phyloP scores from a whole-genome alignment of 2,888 invertebrate species.

The Ephialtes manifestator region DNA sequence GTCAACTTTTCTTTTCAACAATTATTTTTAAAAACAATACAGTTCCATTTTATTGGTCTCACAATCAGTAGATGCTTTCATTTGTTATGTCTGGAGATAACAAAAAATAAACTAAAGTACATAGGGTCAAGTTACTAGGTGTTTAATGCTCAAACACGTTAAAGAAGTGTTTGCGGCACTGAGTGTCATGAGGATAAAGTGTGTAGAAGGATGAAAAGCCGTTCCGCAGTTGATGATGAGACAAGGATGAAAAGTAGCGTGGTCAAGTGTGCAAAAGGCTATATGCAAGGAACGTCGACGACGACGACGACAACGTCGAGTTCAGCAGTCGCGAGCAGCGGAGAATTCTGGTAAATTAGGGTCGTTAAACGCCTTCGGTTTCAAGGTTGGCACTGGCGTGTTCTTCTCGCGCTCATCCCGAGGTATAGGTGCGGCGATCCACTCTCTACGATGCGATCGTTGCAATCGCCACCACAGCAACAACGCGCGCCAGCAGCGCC shows the following conservation, averaged over 20 bases:
- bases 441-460: conserved; percentile 42
- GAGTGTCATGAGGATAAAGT: background rate
- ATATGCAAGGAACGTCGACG: too few species aligned
- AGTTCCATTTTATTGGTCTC: too few species aligned
- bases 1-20: too few species aligned
- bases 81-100: too few species aligned
- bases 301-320: conserved; percentile 33
- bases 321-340: conserved; percentile 36
- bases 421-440: conserved; percentile 46
- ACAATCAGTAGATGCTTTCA: too few species aligned
- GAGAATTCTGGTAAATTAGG: conserved; percentile 68
- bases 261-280: conserved; percentile 42
- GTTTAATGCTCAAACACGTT: too few species aligned
- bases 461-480: conserved; percentile 29
- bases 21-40: too few species aligned
- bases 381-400: conserved; percentile 65
- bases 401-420: conserved; percentile 54
- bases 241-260: conserved; percentile 37
- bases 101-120: background rate
- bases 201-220: background rate
- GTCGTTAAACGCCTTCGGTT: conserved; percentile 70
- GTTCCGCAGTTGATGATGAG: background rate
- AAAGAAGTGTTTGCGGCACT: background rate
- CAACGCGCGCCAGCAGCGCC: conserved; percentile 23
- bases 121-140: background rate